Base-by-base conservation (phyloP, 2,888 invertebrate species). In the Mystacides longicornis region DNA sequence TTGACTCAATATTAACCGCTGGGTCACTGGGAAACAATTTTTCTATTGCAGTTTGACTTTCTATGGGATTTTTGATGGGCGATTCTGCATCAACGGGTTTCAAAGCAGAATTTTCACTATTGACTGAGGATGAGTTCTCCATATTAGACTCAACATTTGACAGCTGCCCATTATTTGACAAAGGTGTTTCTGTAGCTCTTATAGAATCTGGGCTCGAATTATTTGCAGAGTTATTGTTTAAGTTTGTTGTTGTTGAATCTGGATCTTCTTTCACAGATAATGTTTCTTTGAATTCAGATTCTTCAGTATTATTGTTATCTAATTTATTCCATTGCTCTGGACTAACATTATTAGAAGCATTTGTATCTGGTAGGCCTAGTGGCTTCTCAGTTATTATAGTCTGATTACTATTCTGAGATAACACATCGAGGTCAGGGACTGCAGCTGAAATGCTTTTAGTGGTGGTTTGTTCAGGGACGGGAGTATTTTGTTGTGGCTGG, bases 161-260 rank as follows among this genome's bases (percentile, higher is more conserved):
- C 64, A 69, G 68, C 63, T 71, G 68, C 62, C 79, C 81, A 64
- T 71, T 69, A 51, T 74, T 76, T 0, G 77, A 58, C 19, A 55
- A 46, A 46, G 62, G 55, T 23, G 58, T 60, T 42, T 61, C 57
- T 11, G 59, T 60, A 37, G 57, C 54, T 55, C 56, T 45, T n/a
- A 54, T 51, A 9, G 61, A 77, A 62, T 77, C 75, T 21, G 78
- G 77, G 61, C 77, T 77, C 49, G 72, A 78, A 64, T 80, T 75
- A 63, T 78, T 77, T 63, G 77, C 77, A 33, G 73, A 69, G 33
- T 74, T 68, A 18, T 72, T 63, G 60, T 75, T 76, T 37, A 76
- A 67, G 68, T 76, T 80, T 51, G 82, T 77, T 14, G 85, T 87
- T 1, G 87, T 87, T 14, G 87, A 87, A 65, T 87, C 87, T 0